Base-by-base conservation (phyloP, 1,140 invertebrate species). In the Zaprionus lachaisei region DNA sequence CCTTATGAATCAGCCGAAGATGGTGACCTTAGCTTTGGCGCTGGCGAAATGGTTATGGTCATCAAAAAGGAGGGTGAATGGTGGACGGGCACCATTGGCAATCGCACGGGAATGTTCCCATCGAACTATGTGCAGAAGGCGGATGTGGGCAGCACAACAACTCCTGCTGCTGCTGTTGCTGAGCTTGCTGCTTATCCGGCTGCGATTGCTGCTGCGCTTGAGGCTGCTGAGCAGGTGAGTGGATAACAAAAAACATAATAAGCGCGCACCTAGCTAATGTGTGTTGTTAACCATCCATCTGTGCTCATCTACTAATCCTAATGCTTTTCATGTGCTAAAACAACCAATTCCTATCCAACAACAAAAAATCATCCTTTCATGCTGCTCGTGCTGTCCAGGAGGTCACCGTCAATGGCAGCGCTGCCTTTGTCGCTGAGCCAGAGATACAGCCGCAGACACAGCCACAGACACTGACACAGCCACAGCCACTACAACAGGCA, bases 1-100 rank as follows among this genome's bases (percentile, higher is more conserved):
- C 96, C 96, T 20, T 98, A 98, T 93, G 94, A 96, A 49, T 99
- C 98, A 0, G 93, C 94, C 12, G 99, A 99, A 93, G 94, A 96
- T 0, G 98, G 98, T 9, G 99, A 99, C 94, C 94, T 99, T 37
- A 96, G 94, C 55, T 99, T 99, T 92, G 96, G 97, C 81, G 96
- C 96, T 65, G 98, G 98, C 1, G 98, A 99, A 93, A 94, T 97
- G 67, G 97, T 99, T 63, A 94, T 96, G 72, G 98, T 99, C 1
- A 95, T 95, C 5, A 96, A 98, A 78, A 96, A 97, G 77, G 98
- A 99, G 77, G 98, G 98, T 6, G 98, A 99, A 91, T 99, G 99
- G 99, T 99, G 99, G 99, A 99, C 98, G 11, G 99, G 99, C 41
- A 95, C 95, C 58, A 96, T 99, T 80, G 97, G 95, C 47, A 96